Conservation (phyloP, 35 echinoderm and acorn worm species). For the Anneissia japonica region DNA sequence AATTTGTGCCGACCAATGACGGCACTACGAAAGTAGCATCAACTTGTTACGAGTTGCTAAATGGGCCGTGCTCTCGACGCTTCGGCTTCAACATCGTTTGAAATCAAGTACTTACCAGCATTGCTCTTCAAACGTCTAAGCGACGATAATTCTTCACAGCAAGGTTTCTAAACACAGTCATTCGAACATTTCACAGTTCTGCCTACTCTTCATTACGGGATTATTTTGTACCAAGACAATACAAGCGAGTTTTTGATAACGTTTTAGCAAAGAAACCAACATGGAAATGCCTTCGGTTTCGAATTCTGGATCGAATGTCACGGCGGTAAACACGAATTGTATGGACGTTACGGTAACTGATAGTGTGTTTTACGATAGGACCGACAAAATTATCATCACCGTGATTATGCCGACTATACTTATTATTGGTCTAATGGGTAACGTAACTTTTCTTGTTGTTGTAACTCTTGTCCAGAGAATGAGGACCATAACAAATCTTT, state of each 20-base stretch:
- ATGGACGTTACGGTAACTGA: background rate
- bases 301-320: background rate
- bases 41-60: background rate
- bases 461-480: constrained; percentile 60
- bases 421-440: constrained; percentile 40
- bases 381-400: constrained; percentile 44
- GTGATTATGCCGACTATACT: constrained; percentile 46
- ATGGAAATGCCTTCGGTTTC: background rate
- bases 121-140: background rate
- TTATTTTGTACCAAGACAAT: too few relatives aligned
- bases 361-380: constrained; percentile 20
- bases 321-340: background rate
- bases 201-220: too few relatives aligned
- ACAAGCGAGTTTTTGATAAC: too few relatives aligned
- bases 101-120: background rate
- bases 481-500: constrained; percentile 81
- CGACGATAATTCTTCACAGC: too few relatives aligned
- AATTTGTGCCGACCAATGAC: background rate
- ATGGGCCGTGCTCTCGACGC: background rate
- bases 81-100: background rate
- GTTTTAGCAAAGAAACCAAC: background rate
- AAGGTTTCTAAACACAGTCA: too few relatives aligned
- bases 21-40: background rate
- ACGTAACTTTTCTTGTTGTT: constrained; percentile 79
- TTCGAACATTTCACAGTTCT: too few relatives aligned